phyloP scores from a whole-genome alignment of 2,797 vertebrate species.

The Sebastes trivittatus region DNA sequence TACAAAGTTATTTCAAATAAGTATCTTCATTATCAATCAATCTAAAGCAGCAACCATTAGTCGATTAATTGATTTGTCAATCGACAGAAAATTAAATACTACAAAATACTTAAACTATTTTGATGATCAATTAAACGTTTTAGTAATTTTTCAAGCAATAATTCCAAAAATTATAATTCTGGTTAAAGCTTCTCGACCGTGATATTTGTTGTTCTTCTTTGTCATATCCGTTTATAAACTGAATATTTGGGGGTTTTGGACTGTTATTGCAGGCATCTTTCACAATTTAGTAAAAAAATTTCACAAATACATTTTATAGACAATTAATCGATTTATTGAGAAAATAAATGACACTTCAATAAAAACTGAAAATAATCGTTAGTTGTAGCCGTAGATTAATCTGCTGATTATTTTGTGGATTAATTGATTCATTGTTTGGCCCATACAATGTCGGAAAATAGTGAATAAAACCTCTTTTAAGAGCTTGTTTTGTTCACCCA shows the following conservation, averaged over 20 bases:
- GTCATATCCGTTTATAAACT: not conserved
- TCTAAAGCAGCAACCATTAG: not conserved
- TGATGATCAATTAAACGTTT: no score
- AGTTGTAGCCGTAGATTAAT: not conserved
- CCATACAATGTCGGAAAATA: not conserved
- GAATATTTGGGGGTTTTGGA: not conserved
- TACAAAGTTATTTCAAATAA: not conserved
- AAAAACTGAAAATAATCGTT: not conserved
- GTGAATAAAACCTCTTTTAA: not conserved
- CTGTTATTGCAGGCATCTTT: not conserved
- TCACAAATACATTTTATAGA: not conserved
- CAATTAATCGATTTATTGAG: not conserved
- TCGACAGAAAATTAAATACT: not conserved
- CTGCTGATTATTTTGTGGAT: not conserved
- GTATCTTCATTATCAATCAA: not conserved
- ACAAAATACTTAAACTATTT: no score
- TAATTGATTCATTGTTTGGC: not conserved
- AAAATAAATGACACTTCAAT: not conserved
- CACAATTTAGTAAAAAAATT: not conserved
- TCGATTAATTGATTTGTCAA: not conserved
- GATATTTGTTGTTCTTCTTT: not conserved
- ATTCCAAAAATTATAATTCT: not conserved
- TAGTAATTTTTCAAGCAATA: not conserved
- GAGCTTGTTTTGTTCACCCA: not conserved
- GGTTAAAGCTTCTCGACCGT: not conserved